These are phyloP conservation scores for Actias luna DNA, from an alignment of 2,888 invertebrate species.

Conservation along the genomic window DNA sequence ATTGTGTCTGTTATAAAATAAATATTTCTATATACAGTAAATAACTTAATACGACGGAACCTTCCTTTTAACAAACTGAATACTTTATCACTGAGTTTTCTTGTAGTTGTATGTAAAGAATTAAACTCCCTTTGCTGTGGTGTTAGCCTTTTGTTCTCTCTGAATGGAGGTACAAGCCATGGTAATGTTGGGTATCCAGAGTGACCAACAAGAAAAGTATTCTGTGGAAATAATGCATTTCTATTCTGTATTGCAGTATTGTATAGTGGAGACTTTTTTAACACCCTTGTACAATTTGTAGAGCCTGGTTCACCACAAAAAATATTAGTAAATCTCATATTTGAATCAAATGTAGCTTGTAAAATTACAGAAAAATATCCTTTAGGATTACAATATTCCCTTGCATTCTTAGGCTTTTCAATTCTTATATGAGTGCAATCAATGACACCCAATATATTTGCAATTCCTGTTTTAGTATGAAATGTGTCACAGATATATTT, in stretches of 20 bases:
- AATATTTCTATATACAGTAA: constrained; percentile 59
- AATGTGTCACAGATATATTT: constrained; percentile 47
- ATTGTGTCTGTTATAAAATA: constrained; percentile 59
- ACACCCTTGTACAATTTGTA: constrained; percentile 49
- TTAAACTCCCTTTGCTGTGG: constrained; percentile 57
- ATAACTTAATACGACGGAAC: constrained; percentile 54
- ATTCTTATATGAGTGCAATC: constrained; percentile 61
- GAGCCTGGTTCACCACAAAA: constrained; percentile 67
- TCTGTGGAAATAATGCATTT: constrained; percentile 51
- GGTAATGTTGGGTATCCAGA: constrained; percentile 57
- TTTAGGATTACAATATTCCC: constrained; percentile 57
- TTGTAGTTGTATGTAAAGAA: constrained; percentile 46
- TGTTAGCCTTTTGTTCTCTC: constrained; percentile 58
- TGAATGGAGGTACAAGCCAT: constrained; percentile 59
- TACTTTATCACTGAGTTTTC: constrained; percentile 57
- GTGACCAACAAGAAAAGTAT: constrained; percentile 58
- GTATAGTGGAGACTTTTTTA: constrained; percentile 57
- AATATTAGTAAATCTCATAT: constrained; percentile 56
- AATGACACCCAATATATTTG: constrained; percentile 55
- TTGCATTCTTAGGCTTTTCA: constrained; percentile 59
- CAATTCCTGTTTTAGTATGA: constrained; percentile 51
- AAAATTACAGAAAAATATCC: constrained; percentile 59
- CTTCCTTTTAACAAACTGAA: constrained; percentile 52
- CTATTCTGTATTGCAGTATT: constrained; percentile 49
- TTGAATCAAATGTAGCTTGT: constrained; percentile 57